Percentiles rank a stretch among this genome's conserved stretches.
Evolutionary conservation across 2,888 invertebrate species (phyloP).

Genomic region (Glyphotaelius pellucidus): DNA sequence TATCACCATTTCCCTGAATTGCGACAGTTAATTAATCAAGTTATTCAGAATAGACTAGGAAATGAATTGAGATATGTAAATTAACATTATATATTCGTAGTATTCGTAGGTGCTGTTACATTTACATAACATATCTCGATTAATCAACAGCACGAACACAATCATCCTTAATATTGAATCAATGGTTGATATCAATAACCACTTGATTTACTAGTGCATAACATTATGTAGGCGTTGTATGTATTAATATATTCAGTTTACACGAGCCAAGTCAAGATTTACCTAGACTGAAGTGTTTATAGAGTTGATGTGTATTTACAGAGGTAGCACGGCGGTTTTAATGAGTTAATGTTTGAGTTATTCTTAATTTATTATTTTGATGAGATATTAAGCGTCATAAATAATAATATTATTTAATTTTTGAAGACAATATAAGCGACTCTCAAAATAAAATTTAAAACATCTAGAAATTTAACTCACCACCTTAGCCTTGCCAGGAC

Average conservation of each 20-base stretch:
- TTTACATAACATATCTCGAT: not conserved
- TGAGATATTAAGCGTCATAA: too few relatives aligned
- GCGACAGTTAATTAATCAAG: not conserved
- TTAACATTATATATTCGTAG: not conserved
- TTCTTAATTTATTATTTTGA: too few relatives aligned
- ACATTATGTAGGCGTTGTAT: not conserved
- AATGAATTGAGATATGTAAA: not conserved
- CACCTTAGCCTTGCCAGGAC: too few relatives aligned
- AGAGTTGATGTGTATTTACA: not conserved
- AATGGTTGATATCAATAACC: not conserved
- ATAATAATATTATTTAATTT: too few relatives aligned
- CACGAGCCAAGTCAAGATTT: not conserved
- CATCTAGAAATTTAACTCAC: too few relatives aligned
- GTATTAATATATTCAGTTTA: not conserved
- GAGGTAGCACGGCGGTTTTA: too few relatives aligned
- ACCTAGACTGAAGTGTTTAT: not conserved
- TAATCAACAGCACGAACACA: not conserved
- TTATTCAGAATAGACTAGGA: not conserved
- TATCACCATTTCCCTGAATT: not conserved
- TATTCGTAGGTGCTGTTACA: not conserved
- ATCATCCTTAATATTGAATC: not conserved
- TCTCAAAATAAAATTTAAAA: too few relatives aligned
- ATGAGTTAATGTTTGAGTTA: too few relatives aligned
- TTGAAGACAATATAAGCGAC: too few relatives aligned
- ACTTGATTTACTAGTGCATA: not conserved